Conservation (phyloP, 2,888 invertebrate species). For the Lysandra bellargus region DNA sequence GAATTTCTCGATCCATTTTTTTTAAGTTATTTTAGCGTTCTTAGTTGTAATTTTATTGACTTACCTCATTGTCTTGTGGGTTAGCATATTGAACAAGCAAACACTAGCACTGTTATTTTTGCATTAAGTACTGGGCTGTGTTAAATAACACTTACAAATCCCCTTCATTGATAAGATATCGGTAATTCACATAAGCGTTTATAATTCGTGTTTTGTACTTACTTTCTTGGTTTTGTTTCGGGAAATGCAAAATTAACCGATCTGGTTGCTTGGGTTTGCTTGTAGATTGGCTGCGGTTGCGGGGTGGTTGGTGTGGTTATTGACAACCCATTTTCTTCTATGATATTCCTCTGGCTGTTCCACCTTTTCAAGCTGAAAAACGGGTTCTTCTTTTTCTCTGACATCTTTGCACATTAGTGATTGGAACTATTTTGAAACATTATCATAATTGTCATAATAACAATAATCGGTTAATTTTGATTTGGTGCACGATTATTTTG, state of each 20-base stretch:
- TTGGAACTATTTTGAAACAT: constrained; percentile 12
- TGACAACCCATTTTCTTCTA: constrained; percentile 42
- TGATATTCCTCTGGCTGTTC: constrained; percentile 52
- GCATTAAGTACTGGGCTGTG: not conserved
- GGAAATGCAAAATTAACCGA: constrained; percentile 43
- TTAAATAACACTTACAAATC: not conserved
- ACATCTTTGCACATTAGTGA: constrained; percentile 47
- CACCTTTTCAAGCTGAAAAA: constrained; percentile 65
- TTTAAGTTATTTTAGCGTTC: too few species aligned
- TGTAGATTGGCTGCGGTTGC: constrained; percentile 44
- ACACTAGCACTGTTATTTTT: not conserved
- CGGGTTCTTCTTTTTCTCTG: constrained; percentile 67
- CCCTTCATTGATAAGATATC: constrained; percentile 10
- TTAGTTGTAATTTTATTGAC: not conserved
- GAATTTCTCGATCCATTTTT: not conserved
- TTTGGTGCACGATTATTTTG: constrained; percentile 14
- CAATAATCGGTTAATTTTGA: constrained; percentile 26
- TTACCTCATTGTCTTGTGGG: not conserved
- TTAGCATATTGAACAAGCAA: not conserved
- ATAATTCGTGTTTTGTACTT: constrained; percentile 41
- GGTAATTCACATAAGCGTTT: not conserved
- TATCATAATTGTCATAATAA: constrained; percentile 1
- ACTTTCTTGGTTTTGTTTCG: constrained; percentile 60
- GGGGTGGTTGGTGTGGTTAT: constrained; percentile 39
- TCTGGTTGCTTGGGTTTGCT: constrained; percentile 38